Percentiles rank a stretch among this genome's conserved stretches.
phyloP scores from a whole-genome alignment of 2,113 vertebrate genomes.

The Micronisus gabar region DNA sequence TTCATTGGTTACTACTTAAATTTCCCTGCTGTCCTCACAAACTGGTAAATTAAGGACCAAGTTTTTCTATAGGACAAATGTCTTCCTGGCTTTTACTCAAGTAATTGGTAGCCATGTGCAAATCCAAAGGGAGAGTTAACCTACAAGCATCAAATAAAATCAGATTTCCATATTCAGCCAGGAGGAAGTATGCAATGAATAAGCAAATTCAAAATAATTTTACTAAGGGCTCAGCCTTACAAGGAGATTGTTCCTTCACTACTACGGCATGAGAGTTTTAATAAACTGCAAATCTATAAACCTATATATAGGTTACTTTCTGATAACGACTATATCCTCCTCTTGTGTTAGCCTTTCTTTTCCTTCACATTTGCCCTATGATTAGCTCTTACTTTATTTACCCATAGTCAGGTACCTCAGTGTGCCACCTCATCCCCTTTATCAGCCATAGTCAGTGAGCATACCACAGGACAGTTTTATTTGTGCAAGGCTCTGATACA shows the following conservation, averaged over 20 bases:
- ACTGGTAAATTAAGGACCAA: not conserved
- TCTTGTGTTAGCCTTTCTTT: not conserved
- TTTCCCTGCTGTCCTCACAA: not conserved
- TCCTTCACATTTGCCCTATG: not conserved
- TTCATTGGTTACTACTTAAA: not conserved
- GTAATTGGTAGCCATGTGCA: not conserved
- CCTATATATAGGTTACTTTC: not conserved
- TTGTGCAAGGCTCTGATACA: not conserved
- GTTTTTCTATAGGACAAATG: not conserved
- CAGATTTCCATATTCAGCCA: not conserved
- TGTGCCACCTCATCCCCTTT: not conserved
- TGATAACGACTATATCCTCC: not conserved
- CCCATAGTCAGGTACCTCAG: not conserved
- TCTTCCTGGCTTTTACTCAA: not conserved
- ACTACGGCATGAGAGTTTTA: not conserved
- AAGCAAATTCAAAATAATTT: not conserved
- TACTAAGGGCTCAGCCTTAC: not conserved
- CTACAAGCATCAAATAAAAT: not conserved
- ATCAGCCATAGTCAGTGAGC: not conserved
- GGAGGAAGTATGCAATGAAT: not conserved
- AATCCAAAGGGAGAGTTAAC: not conserved
- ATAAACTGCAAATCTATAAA: not conserved
- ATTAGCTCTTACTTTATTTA: not conserved
- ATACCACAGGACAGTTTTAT: not conserved
- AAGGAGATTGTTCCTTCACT: not conserved